phyloP scores from a whole-genome alignment of 2,113 vertebrate genomes.

The Parotia lawesii region DNA sequence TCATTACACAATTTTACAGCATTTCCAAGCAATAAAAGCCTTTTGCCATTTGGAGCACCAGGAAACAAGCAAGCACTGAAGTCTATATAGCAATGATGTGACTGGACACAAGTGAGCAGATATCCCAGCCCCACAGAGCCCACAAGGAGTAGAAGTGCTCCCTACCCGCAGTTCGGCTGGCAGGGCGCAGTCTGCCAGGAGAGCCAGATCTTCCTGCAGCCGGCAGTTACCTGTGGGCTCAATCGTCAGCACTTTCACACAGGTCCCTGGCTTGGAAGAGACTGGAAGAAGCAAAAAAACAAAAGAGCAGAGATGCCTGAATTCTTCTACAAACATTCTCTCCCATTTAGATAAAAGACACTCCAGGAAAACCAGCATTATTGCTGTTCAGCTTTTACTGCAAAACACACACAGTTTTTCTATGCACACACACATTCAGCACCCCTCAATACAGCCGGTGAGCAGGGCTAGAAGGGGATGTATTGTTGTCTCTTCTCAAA shows the following conservation, averaged over 20 bases:
- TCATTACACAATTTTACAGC: neutral
- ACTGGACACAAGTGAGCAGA: neutral
- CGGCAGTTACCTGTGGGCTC: conserved; percentile 80
- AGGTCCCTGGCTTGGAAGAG: conserved; percentile 92
- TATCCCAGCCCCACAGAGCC: neutral
- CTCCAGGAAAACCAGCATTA: neutral
- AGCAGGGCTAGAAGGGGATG: neutral
- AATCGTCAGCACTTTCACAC: conserved; percentile 92
- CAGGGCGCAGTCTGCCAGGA: conserved; percentile 88
- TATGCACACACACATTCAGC: neutral
- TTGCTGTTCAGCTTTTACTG: neutral
- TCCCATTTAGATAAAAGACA: neutral
- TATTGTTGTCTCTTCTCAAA: neutral
- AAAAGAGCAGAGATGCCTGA: conserved; percentile 33
- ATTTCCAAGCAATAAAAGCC: neutral
- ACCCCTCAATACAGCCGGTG: neutral
- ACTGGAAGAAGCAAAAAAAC: conserved; percentile 71
- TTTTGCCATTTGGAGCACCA: neutral
- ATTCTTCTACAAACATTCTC: neutral
- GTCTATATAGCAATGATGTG: neutral
- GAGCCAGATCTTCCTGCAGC: conserved; percentile 88
- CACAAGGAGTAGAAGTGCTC: neutral
- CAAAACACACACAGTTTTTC: neutral
- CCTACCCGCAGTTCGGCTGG: conserved; percentile 86
- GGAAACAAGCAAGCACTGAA: neutral